phyloP scores from a whole-genome alignment of 2,888 invertebrate genomes.

The Drosophila dives region DNA sequence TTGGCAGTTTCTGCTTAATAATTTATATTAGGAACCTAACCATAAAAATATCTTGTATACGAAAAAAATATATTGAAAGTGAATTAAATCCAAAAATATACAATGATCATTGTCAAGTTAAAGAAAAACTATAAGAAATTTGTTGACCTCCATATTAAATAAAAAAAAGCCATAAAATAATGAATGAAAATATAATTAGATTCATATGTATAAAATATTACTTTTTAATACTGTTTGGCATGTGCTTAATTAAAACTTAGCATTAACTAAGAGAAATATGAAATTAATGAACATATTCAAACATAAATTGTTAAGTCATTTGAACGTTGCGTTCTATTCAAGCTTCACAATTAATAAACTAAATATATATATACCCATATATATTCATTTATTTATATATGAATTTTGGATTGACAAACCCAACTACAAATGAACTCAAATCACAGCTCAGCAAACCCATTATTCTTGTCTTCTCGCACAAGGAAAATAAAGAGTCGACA shows the following conservation, averaged over 20 bases:
- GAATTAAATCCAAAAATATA: neutral
- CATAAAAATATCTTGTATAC: conserved; percentile 27
- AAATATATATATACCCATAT: neutral
- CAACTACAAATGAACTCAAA: conserved; percentile 43
- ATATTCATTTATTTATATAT: neutral
- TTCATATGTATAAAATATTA: neutral
- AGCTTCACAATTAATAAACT: conserved; percentile 26
- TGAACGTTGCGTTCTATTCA: conserved; percentile 15
- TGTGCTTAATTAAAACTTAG: conserved; percentile 12
- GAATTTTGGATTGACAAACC: neutral
- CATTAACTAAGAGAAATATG: conserved; percentile 6
- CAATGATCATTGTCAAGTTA: neutral
- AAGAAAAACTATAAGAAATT: conserved; percentile 17
- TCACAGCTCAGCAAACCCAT: conserved; percentile 20
- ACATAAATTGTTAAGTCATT: conserved; percentile 4
- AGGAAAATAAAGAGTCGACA: neutral
- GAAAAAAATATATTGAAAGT: conserved; percentile 5
- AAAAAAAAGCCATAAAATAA: conserved; percentile 3
- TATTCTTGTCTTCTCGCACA: conserved; percentile 8
- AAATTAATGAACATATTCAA: conserved; percentile 7
- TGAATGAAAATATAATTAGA: conserved; percentile 4
- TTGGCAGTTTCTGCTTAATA: conserved; percentile 50
- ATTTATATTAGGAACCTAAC: conserved; percentile 47
- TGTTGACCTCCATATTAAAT: conserved; percentile 16
- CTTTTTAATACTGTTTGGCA: conserved; percentile 23